phyloP scores from a whole-genome alignment of 2,797 vertebrate genomes.

The Schizothorax lantsangensis region DNA sequence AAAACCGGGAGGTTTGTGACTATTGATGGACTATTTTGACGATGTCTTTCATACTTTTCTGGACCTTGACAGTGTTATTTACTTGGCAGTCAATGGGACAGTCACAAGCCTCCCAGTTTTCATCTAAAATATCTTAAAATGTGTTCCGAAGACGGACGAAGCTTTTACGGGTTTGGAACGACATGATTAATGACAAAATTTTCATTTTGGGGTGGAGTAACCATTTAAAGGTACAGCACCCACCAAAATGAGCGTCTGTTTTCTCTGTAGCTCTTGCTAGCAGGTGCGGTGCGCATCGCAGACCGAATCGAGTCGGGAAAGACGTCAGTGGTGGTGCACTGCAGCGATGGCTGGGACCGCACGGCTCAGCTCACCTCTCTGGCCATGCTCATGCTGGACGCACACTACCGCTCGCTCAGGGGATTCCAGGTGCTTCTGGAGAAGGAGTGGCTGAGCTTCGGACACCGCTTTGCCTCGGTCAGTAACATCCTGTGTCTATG shows the following conservation, averaged over 20 bases:
- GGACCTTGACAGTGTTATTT: too few relatives aligned
- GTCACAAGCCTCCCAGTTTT: too few relatives aligned
- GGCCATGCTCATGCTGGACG: conserved; percentile 95
- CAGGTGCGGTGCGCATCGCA: conserved; percentile 89
- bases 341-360: conserved; percentile 94
- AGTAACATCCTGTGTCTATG: conserved; percentile 58
- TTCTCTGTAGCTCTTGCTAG: conserved; percentile 82
- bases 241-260: neutral
- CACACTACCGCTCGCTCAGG: conserved; percentile 89
- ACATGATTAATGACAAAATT: too few relatives aligned
- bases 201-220: too few relatives aligned
- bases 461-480: conserved; percentile 92
- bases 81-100: too few relatives aligned
- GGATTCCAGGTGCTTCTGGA: conserved; percentile 92
- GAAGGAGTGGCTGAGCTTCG: conserved; percentile 97
- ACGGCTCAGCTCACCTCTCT: conserved; percentile 92
- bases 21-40: too few relatives aligned
- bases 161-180: too few relatives aligned
- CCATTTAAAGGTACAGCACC: neutral
- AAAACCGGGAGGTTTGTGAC: too few relatives aligned
- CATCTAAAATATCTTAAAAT: too few relatives aligned
- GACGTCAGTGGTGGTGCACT: conserved; percentile 93
- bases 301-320: conserved; percentile 92
- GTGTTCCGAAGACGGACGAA: too few relatives aligned
- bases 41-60: too few relatives aligned